These are phyloP conservation scores for Eciton burchellii DNA, from an alignment of 1,140 invertebrate genomes.

Conservation along the genomic window DNA sequence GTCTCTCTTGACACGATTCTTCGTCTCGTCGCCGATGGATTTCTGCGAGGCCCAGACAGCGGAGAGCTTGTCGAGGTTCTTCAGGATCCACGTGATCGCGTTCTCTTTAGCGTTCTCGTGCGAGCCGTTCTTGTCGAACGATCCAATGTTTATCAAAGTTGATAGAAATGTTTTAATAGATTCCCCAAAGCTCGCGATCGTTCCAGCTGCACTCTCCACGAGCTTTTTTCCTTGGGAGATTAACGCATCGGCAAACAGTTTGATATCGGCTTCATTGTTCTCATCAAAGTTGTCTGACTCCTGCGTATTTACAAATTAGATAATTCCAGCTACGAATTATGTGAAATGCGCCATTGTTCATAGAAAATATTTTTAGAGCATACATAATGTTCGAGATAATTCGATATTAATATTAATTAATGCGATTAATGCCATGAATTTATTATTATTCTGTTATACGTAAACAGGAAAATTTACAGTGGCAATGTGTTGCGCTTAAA, in stretches of 20 bases:
- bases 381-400: not conserved
- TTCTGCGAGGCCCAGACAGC: not conserved
- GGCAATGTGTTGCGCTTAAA: constrained; percentile 22
- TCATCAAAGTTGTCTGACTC: not conserved
- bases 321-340: not conserved
- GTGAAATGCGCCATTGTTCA: not conserved
- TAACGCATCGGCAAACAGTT: not conserved
- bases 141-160: not conserved
- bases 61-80: not conserved
- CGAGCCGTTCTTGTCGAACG: not conserved
- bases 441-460: not conserved
- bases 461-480: constrained; percentile 14
- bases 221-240: constrained; percentile 1
- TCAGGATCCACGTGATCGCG: not conserved
- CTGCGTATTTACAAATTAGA: constrained; percentile 7
- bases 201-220: not conserved
- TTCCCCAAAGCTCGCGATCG: too few species aligned
- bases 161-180: not conserved
- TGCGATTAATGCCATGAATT: not conserved
- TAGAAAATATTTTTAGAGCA: not conserved
- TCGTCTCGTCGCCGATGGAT: not conserved
- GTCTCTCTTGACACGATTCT: not conserved
- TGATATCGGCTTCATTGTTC: not conserved
- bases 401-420: constrained; percentile 5
- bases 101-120: not conserved